A percentile compares a stretch with the other conserved stretches of the same genome.
phyloP scores from a whole-genome alignment of 1,140 invertebrate genomes.

The Drosophila novamexicana region DNA sequence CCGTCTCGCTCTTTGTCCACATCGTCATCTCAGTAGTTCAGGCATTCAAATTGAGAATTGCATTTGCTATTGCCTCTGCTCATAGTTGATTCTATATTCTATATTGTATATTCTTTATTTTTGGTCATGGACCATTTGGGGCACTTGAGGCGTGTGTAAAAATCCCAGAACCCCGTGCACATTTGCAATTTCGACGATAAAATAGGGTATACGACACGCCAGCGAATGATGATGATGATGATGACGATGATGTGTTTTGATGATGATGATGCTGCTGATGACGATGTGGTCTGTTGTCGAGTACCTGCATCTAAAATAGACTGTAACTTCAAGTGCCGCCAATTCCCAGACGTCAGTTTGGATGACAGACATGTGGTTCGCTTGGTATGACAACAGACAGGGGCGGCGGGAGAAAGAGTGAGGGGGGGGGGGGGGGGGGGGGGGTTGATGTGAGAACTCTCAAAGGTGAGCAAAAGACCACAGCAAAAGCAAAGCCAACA shows the following conservation, averaged over 20 bases:
- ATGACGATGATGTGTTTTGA: too few relatives aligned
- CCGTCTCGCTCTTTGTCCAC: slow-evolving; percentile 15
- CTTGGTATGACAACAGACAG: neutral
- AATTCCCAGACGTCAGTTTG: neutral
- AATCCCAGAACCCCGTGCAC: neutral
- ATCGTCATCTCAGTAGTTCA: too few relatives aligned
- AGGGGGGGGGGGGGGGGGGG: too few relatives aligned
- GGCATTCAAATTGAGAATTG: slow-evolving; percentile 20
- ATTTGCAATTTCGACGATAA: slow-evolving; percentile 24
- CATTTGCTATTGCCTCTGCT: slow-evolving; percentile 12
- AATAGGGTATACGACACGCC: neutral
- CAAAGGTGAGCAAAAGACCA: neutral
- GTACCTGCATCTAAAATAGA: slow-evolving; percentile 3
- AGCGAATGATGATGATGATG: neutral
- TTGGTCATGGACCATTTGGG: slow-evolving; percentile 10
- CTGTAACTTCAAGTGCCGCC: neutral
- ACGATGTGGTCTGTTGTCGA: too few relatives aligned
- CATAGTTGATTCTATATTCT: neutral
- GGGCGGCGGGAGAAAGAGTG: neutral
- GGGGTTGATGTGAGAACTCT: neutral
- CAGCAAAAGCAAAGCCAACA: neutral
- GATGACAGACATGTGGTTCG: slow-evolving; percentile 3
- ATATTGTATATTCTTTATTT: slow-evolving; percentile 5
- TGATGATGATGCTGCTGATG: too few relatives aligned
- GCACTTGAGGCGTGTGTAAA: slow-evolving; percentile 14